Evolutionary conservation across 2,888 invertebrate species (phyloP).

Genomic region (Mythimna albipuncta): DNA sequence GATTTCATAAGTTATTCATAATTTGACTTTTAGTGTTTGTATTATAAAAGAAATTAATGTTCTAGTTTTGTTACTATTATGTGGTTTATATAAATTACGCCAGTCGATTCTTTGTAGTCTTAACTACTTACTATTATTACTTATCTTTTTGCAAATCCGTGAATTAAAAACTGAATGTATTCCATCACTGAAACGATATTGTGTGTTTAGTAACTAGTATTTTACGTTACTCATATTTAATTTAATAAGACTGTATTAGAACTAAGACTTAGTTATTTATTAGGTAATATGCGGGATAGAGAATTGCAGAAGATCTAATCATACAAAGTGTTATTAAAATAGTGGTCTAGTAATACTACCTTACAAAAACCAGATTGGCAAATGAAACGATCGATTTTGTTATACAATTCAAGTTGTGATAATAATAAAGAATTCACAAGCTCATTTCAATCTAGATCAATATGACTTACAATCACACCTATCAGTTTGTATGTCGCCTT

Average conservation of each 20-base stretch:
- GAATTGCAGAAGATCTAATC: constrained; percentile 8
- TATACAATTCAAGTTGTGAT: not conserved
- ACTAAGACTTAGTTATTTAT: constrained; percentile 6
- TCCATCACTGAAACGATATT: not conserved
- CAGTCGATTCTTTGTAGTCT: not conserved
- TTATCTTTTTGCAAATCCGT: not conserved
- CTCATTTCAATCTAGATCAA: not conserved
- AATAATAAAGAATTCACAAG: not conserved
- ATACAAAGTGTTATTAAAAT: not conserved
- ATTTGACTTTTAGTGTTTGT: constrained; percentile 10
- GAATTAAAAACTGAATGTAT: not conserved
- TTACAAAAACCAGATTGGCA: not conserved
- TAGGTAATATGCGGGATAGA: constrained; percentile 33
- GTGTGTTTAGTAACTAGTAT: not conserved
- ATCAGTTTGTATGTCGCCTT: not conserved
- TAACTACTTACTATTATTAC: no score
- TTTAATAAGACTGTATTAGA: constrained; percentile 5
- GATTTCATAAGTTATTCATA: not conserved
- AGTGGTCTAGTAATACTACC: not conserved
- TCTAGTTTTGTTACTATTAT: not conserved
- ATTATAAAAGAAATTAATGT: not conserved
- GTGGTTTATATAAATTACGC: not conserved
- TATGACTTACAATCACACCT: no score
- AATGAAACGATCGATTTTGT: not conserved
- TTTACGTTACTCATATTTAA: not conserved